A percentile compares a stretch with the other conserved stretches of the same genome.
phyloP scores from a whole-genome alignment of 1,140 invertebrate species.

The Drosophila cardini region DNA sequence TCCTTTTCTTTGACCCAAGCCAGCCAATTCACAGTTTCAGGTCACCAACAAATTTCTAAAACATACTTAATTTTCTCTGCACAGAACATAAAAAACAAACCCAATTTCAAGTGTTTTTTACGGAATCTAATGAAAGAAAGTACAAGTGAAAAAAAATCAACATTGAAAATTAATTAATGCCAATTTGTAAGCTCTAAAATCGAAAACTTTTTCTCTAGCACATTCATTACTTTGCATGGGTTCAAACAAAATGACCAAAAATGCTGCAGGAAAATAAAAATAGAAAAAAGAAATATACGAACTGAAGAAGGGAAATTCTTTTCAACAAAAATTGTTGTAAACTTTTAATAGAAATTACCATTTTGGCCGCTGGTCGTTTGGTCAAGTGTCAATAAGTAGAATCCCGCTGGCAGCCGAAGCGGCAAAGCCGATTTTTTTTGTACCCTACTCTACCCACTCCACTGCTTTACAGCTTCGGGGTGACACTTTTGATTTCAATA shows the following conservation, averaged over 20 bases:
- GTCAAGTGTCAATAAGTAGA: conserved; percentile 80
- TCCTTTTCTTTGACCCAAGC: background rate
- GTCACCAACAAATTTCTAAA: conserved; percentile 41
- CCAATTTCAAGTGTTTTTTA: conserved; percentile 25
- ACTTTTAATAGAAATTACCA: conserved; percentile 82
- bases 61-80: conserved; percentile 48
- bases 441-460: background rate
- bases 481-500: conserved; percentile 81
- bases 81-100: conserved; percentile 12
- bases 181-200: conserved; percentile 80
- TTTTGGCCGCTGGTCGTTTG: conserved; percentile 77
- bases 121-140: conserved; percentile 9
- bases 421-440: conserved; percentile 60
- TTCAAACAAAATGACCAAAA: conserved; percentile 71
- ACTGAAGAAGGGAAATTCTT: conserved; percentile 51
- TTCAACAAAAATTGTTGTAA: conserved; percentile 68
- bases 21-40: background rate
- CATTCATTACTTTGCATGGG: conserved; percentile 65
- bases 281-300: conserved; percentile 10
- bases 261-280: conserved; percentile 36
- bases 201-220: conserved; percentile 73
- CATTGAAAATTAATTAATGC: conserved; percentile 80
- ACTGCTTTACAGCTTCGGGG: conserved; percentile 13
- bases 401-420: conserved; percentile 23
- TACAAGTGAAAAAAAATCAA: conserved; percentile 20